Conservation (phyloP, 1,140 invertebrate genomes). For the Coptotermes formosanus region DNA sequence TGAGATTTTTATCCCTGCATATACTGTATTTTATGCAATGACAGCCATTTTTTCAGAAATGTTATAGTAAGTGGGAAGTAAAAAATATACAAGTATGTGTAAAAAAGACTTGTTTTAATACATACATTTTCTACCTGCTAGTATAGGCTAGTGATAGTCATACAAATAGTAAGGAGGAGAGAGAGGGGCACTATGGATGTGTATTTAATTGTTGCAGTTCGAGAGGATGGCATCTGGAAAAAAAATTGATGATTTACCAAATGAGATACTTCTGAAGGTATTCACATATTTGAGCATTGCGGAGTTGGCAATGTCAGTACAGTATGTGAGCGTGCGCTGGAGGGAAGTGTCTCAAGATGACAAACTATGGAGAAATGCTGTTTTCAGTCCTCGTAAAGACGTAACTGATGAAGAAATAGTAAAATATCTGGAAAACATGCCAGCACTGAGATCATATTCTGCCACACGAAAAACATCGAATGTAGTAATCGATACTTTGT, state of each 20-base stretch:
- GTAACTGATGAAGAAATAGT: neutral
- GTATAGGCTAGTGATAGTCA: too few species aligned
- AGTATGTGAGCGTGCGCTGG: neutral
- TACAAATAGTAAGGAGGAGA: too few species aligned
- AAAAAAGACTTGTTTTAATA: too few species aligned
- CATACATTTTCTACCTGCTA: too few species aligned
- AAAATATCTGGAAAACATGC: neutral
- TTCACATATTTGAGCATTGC: conserved; percentile 16
- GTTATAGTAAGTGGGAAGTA: too few species aligned
- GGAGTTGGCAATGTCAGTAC: neutral
- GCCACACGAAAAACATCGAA: neutral
- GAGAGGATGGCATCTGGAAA: conserved; percentile 8
- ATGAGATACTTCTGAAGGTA: conserved; percentile 20
- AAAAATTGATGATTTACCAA: conserved; percentile 8
- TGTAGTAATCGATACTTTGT: neutral
- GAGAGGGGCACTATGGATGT: neutral
- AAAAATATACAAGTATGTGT: too few species aligned
- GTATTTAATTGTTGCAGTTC: neutral
- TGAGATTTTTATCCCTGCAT: too few species aligned
- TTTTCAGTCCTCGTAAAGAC: neutral
- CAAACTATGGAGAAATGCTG: neutral
- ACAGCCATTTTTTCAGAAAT: too few species aligned
- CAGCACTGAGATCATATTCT: neutral
- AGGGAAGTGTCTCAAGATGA: neutral
- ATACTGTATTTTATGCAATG: too few species aligned